A percentile compares a stretch with the other conserved stretches of the same genome.
These are phyloP conservation scores for Fulmarus glacialis DNA, from an alignment of 2,113 vertebrate species.

Conservation along the genomic window DNA sequence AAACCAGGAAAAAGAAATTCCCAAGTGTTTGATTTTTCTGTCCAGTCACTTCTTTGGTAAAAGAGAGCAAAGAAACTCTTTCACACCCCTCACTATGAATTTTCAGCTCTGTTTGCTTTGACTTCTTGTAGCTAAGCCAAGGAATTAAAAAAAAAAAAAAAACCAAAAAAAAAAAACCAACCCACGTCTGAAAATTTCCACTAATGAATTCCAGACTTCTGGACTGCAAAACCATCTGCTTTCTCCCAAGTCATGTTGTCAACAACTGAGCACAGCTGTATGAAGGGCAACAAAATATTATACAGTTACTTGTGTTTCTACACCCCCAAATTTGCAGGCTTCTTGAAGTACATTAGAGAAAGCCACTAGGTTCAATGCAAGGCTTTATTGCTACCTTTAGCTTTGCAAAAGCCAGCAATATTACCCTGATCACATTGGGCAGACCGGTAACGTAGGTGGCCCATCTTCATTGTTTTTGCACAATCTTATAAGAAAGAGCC, in stretches of 20 bases:
- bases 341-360: background rate
- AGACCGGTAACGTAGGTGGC: background rate
- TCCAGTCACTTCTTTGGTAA: background rate
- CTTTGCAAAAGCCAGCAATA: background rate
- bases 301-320: constrained; percentile 1
- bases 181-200: constrained; percentile 48
- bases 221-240: constrained; percentile 38
- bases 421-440: background rate
- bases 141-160: background rate
- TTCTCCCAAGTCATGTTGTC: constrained; percentile 57
- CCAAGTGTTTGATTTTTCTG: background rate
- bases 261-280: constrained; percentile 61
- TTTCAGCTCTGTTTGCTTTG: constrained; percentile 65
- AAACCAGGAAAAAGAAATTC: background rate
- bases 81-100: constrained; percentile 2
- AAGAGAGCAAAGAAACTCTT: constrained; percentile 45
- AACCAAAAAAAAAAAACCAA: background rate
- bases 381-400: background rate
- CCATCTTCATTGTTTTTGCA: background rate
- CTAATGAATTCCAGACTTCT: constrained; percentile 72
- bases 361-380: background rate
- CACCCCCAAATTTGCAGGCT: background rate
- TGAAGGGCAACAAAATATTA: constrained; percentile 37
- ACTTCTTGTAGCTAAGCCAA: constrained; percentile 41
- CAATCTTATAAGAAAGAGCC: background rate